phyloP scores from a whole-genome alignment of 2,888 invertebrate genomes.

The Automeris io region DNA sequence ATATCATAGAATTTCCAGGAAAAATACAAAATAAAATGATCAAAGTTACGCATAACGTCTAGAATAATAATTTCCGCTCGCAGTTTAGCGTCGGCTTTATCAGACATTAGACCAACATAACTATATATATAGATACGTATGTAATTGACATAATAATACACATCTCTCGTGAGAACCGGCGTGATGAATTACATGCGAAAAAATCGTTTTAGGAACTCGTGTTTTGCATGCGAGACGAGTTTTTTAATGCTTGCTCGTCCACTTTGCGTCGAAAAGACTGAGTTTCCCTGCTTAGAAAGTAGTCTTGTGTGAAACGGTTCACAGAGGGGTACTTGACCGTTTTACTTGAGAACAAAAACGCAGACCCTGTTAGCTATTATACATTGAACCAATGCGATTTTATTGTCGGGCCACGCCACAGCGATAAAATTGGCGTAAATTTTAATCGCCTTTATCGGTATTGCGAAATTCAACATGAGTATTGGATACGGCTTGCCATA shows the following conservation, averaged over 20 bases:
- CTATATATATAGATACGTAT: conserved; percentile 9
- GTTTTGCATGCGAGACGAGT: background rate
- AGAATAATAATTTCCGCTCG: background rate
- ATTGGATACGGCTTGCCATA: background rate
- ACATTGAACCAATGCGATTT: background rate
- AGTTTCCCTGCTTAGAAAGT: too few relatives aligned
- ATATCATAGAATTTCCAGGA: too few relatives aligned
- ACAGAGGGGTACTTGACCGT: background rate
- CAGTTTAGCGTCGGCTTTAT: background rate
- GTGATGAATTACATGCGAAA: conserved; percentile 4
- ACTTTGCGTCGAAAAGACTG: background rate
- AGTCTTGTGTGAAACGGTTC: background rate
- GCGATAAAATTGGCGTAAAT: too few relatives aligned
- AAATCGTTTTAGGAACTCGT: conserved; percentile 5
- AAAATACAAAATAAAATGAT: too few relatives aligned
- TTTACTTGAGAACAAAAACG: background rate
- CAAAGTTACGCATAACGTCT: too few relatives aligned
- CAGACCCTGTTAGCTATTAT: background rate
- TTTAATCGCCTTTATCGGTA: background rate
- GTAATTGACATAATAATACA: conserved; percentile 14
- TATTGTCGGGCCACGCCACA: background rate
- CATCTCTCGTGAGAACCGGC: conserved; percentile 10
- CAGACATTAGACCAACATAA: conserved; percentile 2
- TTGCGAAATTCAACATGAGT: background rate
- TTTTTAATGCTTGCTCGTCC: background rate